Evolutionary conservation across 2,113 vertebrate species (phyloP), one percentile per base, ranked within the genome.

Genomic region (Chaetops frenatus): DNA sequence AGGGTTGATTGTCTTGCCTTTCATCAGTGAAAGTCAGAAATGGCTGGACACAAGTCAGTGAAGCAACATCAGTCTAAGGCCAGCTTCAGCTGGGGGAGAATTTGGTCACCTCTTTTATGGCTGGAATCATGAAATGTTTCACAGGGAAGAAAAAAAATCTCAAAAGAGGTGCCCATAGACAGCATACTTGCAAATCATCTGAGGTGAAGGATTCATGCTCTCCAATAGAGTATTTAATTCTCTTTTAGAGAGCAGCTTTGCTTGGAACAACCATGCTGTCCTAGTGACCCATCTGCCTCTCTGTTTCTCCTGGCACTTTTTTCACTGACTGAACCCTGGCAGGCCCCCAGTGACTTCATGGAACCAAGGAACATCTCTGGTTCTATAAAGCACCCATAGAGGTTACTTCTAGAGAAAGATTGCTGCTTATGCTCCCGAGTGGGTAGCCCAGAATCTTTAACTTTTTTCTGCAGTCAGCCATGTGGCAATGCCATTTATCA

Each of bases 1-100:
- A 90, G 82, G 40, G 71, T 67, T 81, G 90, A 92, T 94, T 92
- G 71, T 86, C 90, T 88, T 82, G 78, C 71, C 79, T 93, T 94
- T 95, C 88, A 67, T 78, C 2, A 0, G 72, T 74, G 88, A 81
- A 86, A 96, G 85, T 86, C 81, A 88, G 88, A 92, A 88, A 73
- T 61, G 45, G 12, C 64, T 83, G 76, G 79, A 53, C 51, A 80
- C 78, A 44, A 92, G 47, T 88, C 90, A 74, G n/a, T 21, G 62
- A 61, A 89, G 50, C 40, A 56, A 53, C n/a, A 81, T 20, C 65
- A 48, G 12, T 8, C 20, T n/a, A 28, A 88, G 47, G 36, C 40
- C 54, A 69, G 58, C 53, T 73, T 28, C 65, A 69, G 29, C 69
- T 60, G 40, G n/a, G 50, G 25, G 33, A 90, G 79, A 80, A 74